Evolutionary conservation across 2,888 invertebrate genomes (phyloP), one percentile per base, ranked within the genome.

Genomic region (Nymphalis polychloros): DNA sequence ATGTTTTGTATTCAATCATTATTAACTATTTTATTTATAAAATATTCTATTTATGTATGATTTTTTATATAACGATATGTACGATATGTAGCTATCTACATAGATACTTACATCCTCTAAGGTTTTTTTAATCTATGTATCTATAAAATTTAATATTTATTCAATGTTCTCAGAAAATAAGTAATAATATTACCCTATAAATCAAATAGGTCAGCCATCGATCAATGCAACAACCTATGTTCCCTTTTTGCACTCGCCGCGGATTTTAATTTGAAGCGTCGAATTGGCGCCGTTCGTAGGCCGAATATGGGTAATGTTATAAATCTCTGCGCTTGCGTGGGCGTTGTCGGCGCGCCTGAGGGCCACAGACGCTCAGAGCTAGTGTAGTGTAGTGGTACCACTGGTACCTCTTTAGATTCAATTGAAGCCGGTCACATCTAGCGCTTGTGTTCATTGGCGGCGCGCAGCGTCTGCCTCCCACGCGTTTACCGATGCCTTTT

Each of bases 271-370:
- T 91, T 88, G 87, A 90, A 85, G 79, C 89, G 89, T 90, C 88
- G 89, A 89, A 87, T 90, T 88, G 92, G 91, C 92, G 92, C 92
- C 92, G 82, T 83, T 87, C 89, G 85, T 86, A 84, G 87, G 80
- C 86, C 89, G 88, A 90, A 91, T 91, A 90, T 89, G 90, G 92
- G 86, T 90, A 88, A 90, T 89, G 92, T 90, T 90, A 90, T 92
- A 92, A 92, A 92, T 92, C 90, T 89, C 83, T 77, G 77, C 69
- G 69, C 73, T 68, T 71, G 84, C 79, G 87, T 86, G 86, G 88
- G 87, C 81, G 85, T 81, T 71, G 78, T 79, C 77, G 84, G 82
- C 81, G 80, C 81, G 85, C 84, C 85, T 79, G 78, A 79, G 81
- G 66, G 71, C 67, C 70, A 69, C 61, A 41, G 47, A 50, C 55